Conservation (phyloP, 2,113 vertebrate genomes). For the Antechinus flavipes region DNA sequence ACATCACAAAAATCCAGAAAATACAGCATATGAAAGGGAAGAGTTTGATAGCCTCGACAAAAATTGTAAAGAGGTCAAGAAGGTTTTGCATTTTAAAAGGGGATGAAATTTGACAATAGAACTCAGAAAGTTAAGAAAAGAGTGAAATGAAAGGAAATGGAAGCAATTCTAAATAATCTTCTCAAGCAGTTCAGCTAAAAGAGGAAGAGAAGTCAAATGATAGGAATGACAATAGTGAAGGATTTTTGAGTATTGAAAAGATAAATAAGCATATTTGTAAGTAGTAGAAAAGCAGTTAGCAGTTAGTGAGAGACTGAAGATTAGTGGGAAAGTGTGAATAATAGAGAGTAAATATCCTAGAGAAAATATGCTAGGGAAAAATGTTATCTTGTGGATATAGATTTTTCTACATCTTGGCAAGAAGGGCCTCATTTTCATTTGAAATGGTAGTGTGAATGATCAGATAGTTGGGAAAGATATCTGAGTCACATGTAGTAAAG, state of each 20-base stretch:
- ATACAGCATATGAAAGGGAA: not conserved
- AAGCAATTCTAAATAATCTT: not conserved
- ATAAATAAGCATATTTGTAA: not conserved
- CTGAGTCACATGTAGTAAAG: not conserved
- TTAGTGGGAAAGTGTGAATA: not conserved
- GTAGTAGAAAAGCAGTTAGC: not conserved
- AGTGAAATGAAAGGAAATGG: not conserved
- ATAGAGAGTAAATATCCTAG: not conserved
- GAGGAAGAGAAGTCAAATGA: not conserved
- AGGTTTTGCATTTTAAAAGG: not conserved
- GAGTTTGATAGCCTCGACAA: not conserved
- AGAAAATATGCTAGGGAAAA: not conserved
- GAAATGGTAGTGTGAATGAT: not conserved
- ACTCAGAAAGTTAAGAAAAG: not conserved
- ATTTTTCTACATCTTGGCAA: not conserved
- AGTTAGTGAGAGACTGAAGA: not conserved
- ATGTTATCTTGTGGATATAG: not conserved
- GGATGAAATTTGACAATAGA: not conserved
- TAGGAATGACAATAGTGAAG: not conserved
- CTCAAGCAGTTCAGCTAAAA: not conserved
- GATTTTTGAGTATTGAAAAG: not conserved
- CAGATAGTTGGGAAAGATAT: not conserved
- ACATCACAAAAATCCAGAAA: no score
- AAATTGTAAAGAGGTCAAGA: not conserved
- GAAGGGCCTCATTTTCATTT: not conserved